These are phyloP conservation scores for Neoitamus cyanurus DNA, from an alignment of 2,888 invertebrate species.

Conservation along the genomic window DNA sequence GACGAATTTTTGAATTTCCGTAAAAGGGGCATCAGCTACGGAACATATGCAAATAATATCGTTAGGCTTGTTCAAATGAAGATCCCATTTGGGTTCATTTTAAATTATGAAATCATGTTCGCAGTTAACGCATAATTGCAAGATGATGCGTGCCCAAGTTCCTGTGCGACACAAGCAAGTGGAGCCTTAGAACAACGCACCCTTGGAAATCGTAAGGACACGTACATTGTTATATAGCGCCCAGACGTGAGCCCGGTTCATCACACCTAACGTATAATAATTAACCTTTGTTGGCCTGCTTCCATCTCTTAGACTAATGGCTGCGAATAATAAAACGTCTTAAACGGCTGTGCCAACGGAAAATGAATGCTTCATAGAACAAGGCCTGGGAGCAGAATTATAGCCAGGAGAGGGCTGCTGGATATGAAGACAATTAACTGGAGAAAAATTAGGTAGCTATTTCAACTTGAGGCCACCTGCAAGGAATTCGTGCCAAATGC, in stretches of 20 bases:
- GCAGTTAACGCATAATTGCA: conserved; percentile 7
- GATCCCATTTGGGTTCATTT: background rate
- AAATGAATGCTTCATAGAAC: conserved; percentile 14
- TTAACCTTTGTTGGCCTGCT: conserved; percentile 38
- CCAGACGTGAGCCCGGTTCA: conserved; percentile 25
- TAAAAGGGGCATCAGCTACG: background rate
- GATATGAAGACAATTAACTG: conserved; percentile 35
- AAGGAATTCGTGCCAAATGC: conserved; percentile 4
- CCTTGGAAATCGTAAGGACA: background rate
- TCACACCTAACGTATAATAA: conserved; percentile 36
- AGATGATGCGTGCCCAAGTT: background rate
- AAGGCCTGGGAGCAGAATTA: background rate
- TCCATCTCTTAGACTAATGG: conserved; percentile 37
- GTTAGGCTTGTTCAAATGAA: background rate
- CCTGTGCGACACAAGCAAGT: background rate
- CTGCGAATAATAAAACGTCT: conserved; percentile 43
- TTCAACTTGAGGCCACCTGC: conserved; percentile 6
- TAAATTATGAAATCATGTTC: conserved; percentile 3
- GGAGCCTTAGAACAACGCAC: background rate
- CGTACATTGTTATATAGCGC: conserved; percentile 35
- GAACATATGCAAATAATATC: background rate
- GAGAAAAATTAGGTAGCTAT: conserved; percentile 34
- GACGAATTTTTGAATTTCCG: background rate
- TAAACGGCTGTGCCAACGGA: conserved; percentile 41
- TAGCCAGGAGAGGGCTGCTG: background rate